Percentiles rank a stretch among this genome's conserved stretches.
Evolutionary conservation across 2,888 invertebrate species (phyloP).

Genomic region (Anorthoa munda): DNA sequence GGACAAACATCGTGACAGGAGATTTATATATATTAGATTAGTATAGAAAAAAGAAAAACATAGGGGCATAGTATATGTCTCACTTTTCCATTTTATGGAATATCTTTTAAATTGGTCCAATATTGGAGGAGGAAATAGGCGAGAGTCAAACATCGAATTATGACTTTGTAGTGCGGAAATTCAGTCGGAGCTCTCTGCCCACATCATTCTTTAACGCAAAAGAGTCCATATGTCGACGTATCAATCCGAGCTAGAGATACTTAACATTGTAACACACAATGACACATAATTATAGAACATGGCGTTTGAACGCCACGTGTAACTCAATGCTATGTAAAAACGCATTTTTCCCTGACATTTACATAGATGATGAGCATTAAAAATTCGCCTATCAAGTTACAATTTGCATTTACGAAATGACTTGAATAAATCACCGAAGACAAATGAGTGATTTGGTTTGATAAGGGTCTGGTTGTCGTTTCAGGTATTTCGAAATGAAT

Average conservation of each 20-base stretch:
- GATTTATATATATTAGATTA: too few species aligned
- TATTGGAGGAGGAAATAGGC: too few species aligned
- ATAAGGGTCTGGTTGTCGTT: constrained; percentile 26
- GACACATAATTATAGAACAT: constrained; percentile 51
- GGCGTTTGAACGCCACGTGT: constrained; percentile 42
- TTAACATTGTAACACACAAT: constrained; percentile 52
- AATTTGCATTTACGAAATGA: constrained; percentile 25
- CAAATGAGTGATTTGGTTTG: constrained; percentile 21
- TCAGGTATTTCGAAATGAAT: constrained; percentile 34
- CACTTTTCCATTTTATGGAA: too few species aligned
- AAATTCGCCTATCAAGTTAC: constrained; percentile 28
- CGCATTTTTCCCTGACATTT: constrained; percentile 26
- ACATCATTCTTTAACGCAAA: constrained; percentile 17
- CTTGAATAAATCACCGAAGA: constrained; percentile 23
- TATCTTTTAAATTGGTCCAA: too few species aligned
- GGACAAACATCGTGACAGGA: too few species aligned
- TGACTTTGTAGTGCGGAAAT: neutral
- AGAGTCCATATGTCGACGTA: constrained; percentile 36
- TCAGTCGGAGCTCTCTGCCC: too few species aligned
- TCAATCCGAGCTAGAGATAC: constrained; percentile 37
- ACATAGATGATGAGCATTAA: constrained; percentile 11
- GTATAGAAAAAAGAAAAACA: too few species aligned
- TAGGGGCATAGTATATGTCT: too few species aligned
- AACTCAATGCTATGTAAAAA: constrained; percentile 42
- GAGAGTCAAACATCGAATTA: too few species aligned